Evolutionary conservation across 2,113 vertebrate species (phyloP).

Genomic region (Galemys pyrenaicus): DNA sequence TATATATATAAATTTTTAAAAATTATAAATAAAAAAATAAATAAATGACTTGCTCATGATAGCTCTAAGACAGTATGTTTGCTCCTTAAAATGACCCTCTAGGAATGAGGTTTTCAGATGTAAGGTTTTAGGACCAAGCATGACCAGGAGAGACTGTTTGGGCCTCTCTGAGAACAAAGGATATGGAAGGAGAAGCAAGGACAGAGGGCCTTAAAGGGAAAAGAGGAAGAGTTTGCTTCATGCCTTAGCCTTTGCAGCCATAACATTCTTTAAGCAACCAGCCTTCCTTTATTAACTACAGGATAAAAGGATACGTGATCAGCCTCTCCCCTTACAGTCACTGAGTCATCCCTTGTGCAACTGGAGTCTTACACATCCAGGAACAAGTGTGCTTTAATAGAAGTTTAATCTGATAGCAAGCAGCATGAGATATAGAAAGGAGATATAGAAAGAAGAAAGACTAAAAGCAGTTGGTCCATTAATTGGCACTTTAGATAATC

Average conservation of each 20-base stretch:
- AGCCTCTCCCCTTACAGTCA: neutral
- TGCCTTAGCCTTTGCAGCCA: neutral
- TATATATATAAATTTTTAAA: no score
- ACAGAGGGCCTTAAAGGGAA: neutral
- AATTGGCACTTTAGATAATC: neutral
- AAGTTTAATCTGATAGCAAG: neutral
- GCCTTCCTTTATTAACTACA: neutral
- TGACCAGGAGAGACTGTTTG: neutral
- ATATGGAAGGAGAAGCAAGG: neutral
- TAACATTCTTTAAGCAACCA: neutral
- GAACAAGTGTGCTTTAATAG: neutral
- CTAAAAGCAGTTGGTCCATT: neutral
- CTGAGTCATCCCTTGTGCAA: neutral
- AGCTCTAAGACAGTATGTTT: neutral
- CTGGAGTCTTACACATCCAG: neutral
- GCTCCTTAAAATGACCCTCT: neutral
- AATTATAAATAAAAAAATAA: no score
- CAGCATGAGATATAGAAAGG: neutral
- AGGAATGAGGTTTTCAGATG: neutral
- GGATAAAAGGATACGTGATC: neutral
- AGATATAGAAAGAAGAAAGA: neutral
- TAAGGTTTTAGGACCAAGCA: neutral
- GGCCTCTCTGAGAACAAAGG: neutral
- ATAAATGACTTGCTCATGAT: neutral
- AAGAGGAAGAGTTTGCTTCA: neutral